These are phyloP conservation scores for human DNA, from an alignment of 2,113 vertebrate species.

Conservation along the genomic window GRCh38 chrX:137251001-137251500, in stretches of 20 bases:
- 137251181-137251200: neutral
- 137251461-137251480: neutral
- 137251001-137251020: neutral
- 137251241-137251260: neutral
- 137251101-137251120: neutral
- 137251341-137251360: neutral
- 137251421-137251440: neutral
- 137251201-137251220: neutral
- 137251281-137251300: neutral
- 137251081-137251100: slow-evolving; percentile 1
- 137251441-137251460: neutral
- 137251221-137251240: slow-evolving; percentile 6
- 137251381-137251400: neutral
- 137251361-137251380: neutral
- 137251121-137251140: neutral
- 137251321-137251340: neutral
- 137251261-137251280: neutral
- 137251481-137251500: neutral
- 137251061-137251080: neutral
- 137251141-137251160: neutral
- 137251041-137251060: neutral
- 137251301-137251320: neutral
- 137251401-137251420: neutral
- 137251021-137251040: neutral
- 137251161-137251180: neutral